phyloP scores from a whole-genome alignment of 2,113 vertebrate species.

The Anarhynchus alexandrinus region DNA sequence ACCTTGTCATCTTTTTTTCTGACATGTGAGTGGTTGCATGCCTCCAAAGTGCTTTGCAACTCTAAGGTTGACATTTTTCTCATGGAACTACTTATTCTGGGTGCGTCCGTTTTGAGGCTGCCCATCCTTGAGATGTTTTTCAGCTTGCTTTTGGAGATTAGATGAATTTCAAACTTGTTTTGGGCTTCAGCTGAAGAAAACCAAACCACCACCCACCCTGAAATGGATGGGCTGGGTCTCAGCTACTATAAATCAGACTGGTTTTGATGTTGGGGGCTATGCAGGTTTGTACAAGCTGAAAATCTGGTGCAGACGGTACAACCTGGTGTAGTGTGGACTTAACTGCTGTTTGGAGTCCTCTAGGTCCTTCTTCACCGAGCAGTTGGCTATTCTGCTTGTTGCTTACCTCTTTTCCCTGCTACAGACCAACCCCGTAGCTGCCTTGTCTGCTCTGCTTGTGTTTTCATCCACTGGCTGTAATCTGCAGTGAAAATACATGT shows the following conservation, averaged over 20 bases:
- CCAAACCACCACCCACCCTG: neutral
- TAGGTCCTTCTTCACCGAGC: neutral
- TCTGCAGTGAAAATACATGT: neutral
- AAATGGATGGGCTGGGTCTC: neutral
- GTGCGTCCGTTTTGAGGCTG: neutral
- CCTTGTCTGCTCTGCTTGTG: neutral
- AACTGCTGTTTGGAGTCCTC: neutral
- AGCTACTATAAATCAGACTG: neutral
- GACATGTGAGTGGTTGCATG: neutral
- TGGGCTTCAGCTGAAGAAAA: neutral
- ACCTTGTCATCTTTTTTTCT: neutral
- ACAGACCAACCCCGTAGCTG: neutral
- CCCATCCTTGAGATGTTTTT: neutral
- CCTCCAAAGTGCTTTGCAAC: neutral
- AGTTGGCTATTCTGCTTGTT: neutral
- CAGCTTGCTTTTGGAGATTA: neutral
- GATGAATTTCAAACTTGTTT: neutral
- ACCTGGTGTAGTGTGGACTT: neutral
- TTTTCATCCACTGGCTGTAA: neutral
- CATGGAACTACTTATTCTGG: neutral
- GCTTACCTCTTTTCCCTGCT: neutral
- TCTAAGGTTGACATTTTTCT: neutral
- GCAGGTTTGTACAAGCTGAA: neutral
- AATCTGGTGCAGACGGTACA: neutral
- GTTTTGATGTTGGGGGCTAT: neutral